Conservation (phyloP, 2,888 invertebrate genomes). For the Euproctis similis region DNA sequence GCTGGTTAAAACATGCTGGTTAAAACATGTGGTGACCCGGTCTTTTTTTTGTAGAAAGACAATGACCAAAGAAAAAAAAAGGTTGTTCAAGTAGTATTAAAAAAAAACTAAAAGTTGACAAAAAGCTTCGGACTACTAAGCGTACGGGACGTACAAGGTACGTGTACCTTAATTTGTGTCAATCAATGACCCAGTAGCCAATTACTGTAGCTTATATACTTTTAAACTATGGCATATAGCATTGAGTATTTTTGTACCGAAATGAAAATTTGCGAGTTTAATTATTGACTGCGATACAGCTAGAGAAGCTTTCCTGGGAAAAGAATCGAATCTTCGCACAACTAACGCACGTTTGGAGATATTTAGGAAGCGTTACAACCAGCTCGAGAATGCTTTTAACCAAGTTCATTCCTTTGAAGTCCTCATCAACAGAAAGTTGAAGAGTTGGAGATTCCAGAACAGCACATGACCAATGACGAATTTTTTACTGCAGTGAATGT, state of each 20-base stretch:
- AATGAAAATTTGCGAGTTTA: constrained; percentile 15
- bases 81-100: too few relatives aligned
- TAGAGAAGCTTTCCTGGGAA: constrained; percentile 18
- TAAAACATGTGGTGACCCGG: too few relatives aligned
- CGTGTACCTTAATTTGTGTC: constrained; percentile 21
- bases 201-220: constrained; percentile 29
- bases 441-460: constrained; percentile 9
- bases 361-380: constrained; percentile 19
- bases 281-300: constrained; percentile 17
- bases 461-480: constrained; percentile 10
- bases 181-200: constrained; percentile 22
- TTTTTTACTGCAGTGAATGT: constrained; percentile 11
- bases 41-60: too few relatives aligned
- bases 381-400: constrained; percentile 27
- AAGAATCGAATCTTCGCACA: constrained; percentile 7
- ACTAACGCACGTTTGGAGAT: constrained; percentile 9
- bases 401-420: constrained; percentile 17
- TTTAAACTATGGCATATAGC: too few relatives aligned
- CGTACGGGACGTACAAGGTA: too few relatives aligned
- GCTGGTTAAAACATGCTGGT: too few relatives aligned
- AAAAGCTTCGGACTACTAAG: too few relatives aligned
- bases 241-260: constrained; percentile 23
- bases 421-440: constrained; percentile 7
- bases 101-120: too few relatives aligned
- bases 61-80: too few relatives aligned